Conservation (phyloP, 2,797 vertebrate species). For the Anguilla megastoma region DNA sequence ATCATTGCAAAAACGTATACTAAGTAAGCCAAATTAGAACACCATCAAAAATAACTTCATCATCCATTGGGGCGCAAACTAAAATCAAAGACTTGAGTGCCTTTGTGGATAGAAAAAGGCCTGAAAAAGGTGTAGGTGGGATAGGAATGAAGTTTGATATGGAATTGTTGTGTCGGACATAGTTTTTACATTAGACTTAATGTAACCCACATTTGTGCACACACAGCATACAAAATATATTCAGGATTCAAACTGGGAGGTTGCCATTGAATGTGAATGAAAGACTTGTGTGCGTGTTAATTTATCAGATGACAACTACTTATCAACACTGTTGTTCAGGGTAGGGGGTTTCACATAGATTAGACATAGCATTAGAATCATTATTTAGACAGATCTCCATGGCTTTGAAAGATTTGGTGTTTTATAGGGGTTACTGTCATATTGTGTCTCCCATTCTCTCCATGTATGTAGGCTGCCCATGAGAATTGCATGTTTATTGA, state of each 20-base stretch:
- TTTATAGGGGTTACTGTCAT: neutral
- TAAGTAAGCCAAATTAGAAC: neutral
- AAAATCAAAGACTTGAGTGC: neutral
- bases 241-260: neutral
- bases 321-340: neutral
- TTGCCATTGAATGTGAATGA: neutral
- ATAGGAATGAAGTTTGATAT: neutral
- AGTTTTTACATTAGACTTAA: neutral
- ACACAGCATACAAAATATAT: neutral
- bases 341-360: neutral
- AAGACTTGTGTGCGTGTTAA: neutral
- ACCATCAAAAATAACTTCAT: neutral
- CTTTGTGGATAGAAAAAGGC: neutral
- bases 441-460: neutral
- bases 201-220: neutral
- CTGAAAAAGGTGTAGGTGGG: neutral
- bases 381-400: neutral
- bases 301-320: constrained; percentile 18
- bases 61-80: neutral
- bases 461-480: neutral
- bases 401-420: neutral
- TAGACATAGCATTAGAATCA: neutral
- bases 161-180: neutral
- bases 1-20: neutral
- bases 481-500: neutral